Conservation (phyloP, 2,888 invertebrate genomes). For the Lamproptera curius region DNA sequence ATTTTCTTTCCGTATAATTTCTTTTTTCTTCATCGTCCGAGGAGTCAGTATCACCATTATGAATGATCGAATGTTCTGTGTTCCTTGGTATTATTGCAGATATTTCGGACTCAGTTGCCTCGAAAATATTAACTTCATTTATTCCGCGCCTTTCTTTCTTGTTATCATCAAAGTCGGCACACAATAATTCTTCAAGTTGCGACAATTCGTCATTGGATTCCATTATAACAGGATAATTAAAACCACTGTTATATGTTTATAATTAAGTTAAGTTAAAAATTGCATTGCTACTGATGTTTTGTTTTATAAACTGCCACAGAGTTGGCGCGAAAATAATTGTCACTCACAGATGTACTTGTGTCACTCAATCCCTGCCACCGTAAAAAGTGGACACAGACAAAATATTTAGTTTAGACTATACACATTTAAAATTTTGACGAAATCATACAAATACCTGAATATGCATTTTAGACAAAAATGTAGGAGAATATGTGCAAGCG, state of each 20-base stretch:
- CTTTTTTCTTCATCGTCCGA: constrained; percentile 90
- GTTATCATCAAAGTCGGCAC: constrained; percentile 50
- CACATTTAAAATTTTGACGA: too few relatives aligned
- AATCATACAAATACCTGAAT: too few relatives aligned
- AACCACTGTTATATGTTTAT: background rate
- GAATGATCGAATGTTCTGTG: constrained; percentile 53
- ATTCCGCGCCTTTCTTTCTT: constrained; percentile 29
- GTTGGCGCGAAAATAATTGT: too few relatives aligned
- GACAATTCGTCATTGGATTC: constrained; percentile 59
- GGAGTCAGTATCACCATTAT: constrained; percentile 83
- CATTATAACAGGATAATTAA: constrained; percentile 27
- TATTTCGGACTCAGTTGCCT: constrained; percentile 23
- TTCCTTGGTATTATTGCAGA: too few relatives aligned
- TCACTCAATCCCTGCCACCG: too few relatives aligned
- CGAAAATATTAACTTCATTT: constrained; percentile 59
- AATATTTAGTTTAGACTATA: too few relatives aligned
- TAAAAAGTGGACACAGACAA: too few relatives aligned
- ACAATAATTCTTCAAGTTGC: constrained; percentile 63
- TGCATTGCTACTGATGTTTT: background rate
- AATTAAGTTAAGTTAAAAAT: background rate
- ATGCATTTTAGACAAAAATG: too few relatives aligned
- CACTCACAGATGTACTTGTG: too few relatives aligned
- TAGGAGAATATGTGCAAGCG: too few relatives aligned
- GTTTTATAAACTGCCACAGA: too few relatives aligned
- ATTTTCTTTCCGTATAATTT: constrained; percentile 85